Base-by-base conservation (phyloP, 2,888 invertebrate genomes). In the Calephelis perditalis region DNA sequence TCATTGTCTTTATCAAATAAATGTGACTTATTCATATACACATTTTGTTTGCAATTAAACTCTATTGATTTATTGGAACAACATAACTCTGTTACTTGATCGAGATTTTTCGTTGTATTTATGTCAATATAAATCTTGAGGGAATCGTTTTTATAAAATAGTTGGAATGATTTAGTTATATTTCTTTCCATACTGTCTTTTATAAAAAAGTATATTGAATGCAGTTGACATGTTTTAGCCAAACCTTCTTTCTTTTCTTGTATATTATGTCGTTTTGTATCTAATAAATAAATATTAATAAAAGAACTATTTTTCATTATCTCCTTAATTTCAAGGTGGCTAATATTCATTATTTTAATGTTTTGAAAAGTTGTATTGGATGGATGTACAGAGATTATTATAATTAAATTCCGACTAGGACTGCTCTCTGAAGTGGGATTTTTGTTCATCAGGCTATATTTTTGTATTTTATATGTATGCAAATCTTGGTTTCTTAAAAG, bases 51-150 rank as follows among this genome's bases (percentile, higher is more conserved):
- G 44, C 56, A 56, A 1, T 6, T 40, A 5, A 26, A 6, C 11
- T 15, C 7, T 43, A 61, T 46, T 11, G 60, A 59, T 56, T 65
- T 60, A 55, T 62, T 59, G 6, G 46, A 26, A 58, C 70, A 70
- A 52, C 69, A 68, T 46, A 65, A 26, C 8, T 57, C 59, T 55
- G 73, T 75, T 56, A 79, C 77, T 64, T 81, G 73, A 10, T 68
- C 65, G 52, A 78, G 68, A 47, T 75, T 71, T 12, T 65, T 65
- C 54, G 66, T 62, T 43, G 72, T 71, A n/a, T 70, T 67, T 3
- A 81, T 68, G 67, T 85, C 78, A 15, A 83, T 72, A 60, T 86
- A 89, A 58, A 89, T 70, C 74, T 84, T 87, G 7, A 84, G 69
- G 9, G 75, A 70, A 2, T 74, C 71, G n/a, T 72, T 71, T 67